phyloP scores from a whole-genome alignment of 2,797 vertebrate genomes.

The Eremophila alpestris region DNA sequence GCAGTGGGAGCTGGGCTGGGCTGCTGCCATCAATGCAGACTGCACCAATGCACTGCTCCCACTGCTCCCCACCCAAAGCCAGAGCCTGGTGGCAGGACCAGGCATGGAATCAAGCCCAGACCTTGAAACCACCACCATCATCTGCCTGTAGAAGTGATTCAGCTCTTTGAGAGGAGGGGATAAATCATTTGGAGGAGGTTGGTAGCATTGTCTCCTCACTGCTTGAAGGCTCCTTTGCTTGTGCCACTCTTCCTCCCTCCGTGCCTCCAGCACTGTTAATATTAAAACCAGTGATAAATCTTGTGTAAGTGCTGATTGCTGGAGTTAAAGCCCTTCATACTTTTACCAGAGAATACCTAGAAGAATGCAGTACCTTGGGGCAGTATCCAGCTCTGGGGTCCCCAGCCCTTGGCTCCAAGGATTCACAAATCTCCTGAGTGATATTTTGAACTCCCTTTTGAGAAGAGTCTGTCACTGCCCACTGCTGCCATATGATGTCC shows the following conservation, averaged over 20 bases:
- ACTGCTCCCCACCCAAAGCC: background rate
- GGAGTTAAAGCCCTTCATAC: background rate
- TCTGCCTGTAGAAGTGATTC: background rate
- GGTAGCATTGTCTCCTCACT: background rate
- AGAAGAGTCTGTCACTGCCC: background rate
- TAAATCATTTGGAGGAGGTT: background rate
- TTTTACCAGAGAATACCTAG: background rate
- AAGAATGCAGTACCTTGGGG: background rate
- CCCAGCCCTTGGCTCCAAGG: background rate
- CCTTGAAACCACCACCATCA: background rate
- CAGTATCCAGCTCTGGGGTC: background rate
- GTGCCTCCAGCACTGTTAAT: background rate
- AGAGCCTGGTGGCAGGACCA: background rate
- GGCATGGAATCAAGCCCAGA: background rate
- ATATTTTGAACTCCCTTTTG: background rate
- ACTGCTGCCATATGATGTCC: background rate
- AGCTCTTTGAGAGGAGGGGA: background rate
- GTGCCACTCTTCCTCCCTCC: background rate
- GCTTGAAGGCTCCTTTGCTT: background rate
- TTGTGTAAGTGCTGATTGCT: background rate
- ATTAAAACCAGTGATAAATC: background rate
- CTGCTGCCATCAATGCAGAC: slow-evolving; percentile 17
- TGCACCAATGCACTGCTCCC: background rate
- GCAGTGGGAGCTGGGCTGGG: background rate
- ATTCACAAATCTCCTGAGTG: background rate